Evolutionary conservation across 2,888 invertebrate species (phyloP), one percentile per base, ranked within the genome.

Genomic region (Synanthedon vespiformis): DNA sequence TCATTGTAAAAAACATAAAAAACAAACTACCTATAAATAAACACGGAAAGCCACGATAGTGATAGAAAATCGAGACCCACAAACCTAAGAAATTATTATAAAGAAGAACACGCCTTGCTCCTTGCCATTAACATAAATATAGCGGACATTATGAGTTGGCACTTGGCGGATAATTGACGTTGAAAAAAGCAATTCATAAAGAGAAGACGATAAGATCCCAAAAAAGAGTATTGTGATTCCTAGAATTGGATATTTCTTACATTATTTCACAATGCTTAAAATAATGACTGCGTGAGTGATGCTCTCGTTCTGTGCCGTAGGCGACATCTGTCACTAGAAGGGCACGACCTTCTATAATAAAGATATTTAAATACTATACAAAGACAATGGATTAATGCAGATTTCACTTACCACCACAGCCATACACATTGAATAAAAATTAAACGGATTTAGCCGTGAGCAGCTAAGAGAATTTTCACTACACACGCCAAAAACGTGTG

Each of bases 351-450:
- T 73, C 67, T 11, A 54, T 54, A 54, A 55, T 18, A 49, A 41
- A 22, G 27, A 34, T 34, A 41, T 34, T 13, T 14, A 50, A n/a
- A 53, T 51, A 40, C 18, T 51, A 44, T 52, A 52, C 51, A 49
- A 16, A 51, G 44, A 56, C 56, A 54, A 51, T 47, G n/a, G 52
- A 57, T 52, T 52, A 50, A 63, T 54, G 57, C 55, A 56, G 57
- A 47, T 54, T 55, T 56, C 50, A 90, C 93, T 91, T 87, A 93
- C 93, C 92, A 90, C 91, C 92, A 92, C 92, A 92, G 92, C 93
- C 93, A 93, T 93, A 93, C 93, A 93, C 93, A 93, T 93, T 92
- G 90, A 91, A 90, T 90, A 80, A 80, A 74, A 85, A 79, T 83
- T 81, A 83, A 85, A 83, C 84, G 86, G 90, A 88, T 88, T 88